Conservation (phyloP, 1,140 invertebrate species). For the Eueides isabella region DNA sequence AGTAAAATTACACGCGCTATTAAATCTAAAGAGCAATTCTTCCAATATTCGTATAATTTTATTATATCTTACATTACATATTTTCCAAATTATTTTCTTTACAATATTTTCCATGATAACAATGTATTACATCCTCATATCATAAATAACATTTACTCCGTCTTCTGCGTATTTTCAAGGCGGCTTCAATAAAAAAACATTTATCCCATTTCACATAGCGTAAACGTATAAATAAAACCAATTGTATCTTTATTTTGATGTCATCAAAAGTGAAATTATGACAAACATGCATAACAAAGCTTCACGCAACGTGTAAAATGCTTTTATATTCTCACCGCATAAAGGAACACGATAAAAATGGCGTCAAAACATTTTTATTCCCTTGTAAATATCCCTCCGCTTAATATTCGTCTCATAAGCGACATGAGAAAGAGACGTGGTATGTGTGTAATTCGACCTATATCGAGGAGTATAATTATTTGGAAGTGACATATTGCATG, state of each 20-base stretch:
- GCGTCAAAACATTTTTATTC: conserved; percentile 74
- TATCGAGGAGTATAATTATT: conserved; percentile 18
- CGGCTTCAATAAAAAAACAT: not conserved
- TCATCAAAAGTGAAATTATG: conserved; percentile 18
- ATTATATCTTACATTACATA: not conserved
- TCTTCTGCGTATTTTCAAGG: not conserved
- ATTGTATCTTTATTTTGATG: conserved; percentile 15
- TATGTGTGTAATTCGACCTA: conserved; percentile 51
- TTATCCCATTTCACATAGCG: not conserved
- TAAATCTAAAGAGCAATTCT: too few relatives aligned
- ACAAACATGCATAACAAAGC: conserved; percentile 30
- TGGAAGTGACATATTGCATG: not conserved
- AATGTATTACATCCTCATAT: not conserved
- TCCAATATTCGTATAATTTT: too few relatives aligned
- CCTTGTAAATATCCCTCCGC: conserved; percentile 65
- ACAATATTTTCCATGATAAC: not conserved
- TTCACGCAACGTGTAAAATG: conserved; percentile 37
- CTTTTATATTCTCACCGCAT: conserved; percentile 54
- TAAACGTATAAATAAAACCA: not conserved
- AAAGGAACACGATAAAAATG: conserved; percentile 58
- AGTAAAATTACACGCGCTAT: too few relatives aligned
- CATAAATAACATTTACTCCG: not conserved
- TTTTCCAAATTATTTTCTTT: not conserved
- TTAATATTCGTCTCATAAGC: conserved; percentile 73
- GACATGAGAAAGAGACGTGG: conserved; percentile 54